Evolutionary conservation across 1,140 invertebrate genomes (phyloP).

Genomic region (Scaptodrosophila lebanonensis): DNA sequence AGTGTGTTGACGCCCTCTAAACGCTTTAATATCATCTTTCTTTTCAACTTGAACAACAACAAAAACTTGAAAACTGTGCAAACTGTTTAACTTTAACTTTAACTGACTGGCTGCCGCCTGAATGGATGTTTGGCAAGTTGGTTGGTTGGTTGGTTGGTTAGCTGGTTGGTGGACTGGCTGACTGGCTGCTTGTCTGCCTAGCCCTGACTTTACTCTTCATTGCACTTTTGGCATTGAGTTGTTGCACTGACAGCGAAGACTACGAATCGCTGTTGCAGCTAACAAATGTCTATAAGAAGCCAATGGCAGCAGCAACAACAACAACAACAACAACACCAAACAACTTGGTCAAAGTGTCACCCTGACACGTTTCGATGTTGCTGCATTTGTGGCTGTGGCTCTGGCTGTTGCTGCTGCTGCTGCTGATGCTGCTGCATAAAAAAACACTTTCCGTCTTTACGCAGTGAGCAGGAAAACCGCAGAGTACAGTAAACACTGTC

Average conservation of each 20-base stretch:
- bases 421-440: constrained; percentile 16
- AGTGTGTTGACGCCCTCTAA: too few relatives aligned
- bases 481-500: too few relatives aligned
- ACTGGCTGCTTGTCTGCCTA: constrained; percentile 27
- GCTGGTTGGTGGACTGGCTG: too few relatives aligned
- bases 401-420: not conserved
- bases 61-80: constrained; percentile 34
- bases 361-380: constrained; percentile 49
- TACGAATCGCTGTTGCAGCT: constrained; percentile 13
- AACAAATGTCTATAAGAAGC: constrained; percentile 22
- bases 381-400: constrained; percentile 13
- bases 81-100: constrained; percentile 44
- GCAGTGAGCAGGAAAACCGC: constrained; percentile 1
- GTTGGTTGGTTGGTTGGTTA: too few relatives aligned
- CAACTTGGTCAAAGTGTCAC: constrained; percentile 68
- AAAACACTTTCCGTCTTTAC: constrained; percentile 69
- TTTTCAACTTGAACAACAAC: constrained; percentile 2
- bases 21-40: constrained; percentile 9
- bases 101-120: constrained; percentile 23
- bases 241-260: constrained; percentile 27
- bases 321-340: constrained; percentile 38
- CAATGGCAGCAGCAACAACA: too few relatives aligned
- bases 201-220: constrained; percentile 69
- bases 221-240: constrained; percentile 73
- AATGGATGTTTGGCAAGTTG: too few relatives aligned